Evolutionary conservation across 2,113 vertebrate species (phyloP).

Genomic region (Halichoeres trimaculatus): DNA sequence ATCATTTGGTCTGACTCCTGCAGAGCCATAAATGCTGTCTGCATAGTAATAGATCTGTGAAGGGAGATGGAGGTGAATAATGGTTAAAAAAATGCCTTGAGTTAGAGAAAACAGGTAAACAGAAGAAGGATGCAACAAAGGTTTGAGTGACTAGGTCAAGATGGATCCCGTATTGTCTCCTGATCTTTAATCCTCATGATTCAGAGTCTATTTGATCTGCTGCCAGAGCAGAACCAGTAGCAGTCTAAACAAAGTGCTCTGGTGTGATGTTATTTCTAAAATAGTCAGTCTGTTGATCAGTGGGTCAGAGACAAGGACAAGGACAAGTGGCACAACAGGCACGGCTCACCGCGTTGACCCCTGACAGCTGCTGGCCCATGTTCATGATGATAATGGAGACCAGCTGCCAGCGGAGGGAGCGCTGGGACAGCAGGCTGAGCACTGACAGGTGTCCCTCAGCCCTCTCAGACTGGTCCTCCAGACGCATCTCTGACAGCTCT

Average conservation of each 20-base stretch:
- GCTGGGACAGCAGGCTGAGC: conserved; percentile 83
- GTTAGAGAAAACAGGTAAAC: not conserved
- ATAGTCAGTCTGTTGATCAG: not conserved
- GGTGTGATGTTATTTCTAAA: conserved; percentile 1
- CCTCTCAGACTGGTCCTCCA: conserved; percentile 87
- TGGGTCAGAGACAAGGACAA: not conserved
- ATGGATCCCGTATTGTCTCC: not conserved
- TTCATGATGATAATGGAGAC: conserved; percentile 88
- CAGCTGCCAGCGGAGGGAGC: conserved; percentile 91
- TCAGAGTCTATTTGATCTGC: not conserved
- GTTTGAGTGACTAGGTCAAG: not conserved
- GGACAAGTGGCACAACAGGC: not conserved
- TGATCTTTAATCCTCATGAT: not conserved
- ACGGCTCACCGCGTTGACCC: conserved; percentile 88
- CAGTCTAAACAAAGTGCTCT: not conserved
- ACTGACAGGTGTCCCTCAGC: conserved; percentile 86
- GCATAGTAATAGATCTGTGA: conserved; percentile 95
- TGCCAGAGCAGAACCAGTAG: not conserved
- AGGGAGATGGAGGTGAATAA: not conserved
- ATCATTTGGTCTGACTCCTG: conserved; percentile 80
- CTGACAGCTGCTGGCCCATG: conserved; percentile 94
- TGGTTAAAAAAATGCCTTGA: not conserved
- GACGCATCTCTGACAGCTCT: conserved; percentile 88
- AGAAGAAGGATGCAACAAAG: not conserved
- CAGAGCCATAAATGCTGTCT: conserved; percentile 87